Conservation (phyloP, 1,140 invertebrate genomes). For the Parasteatoda tepidariorum region DNA sequence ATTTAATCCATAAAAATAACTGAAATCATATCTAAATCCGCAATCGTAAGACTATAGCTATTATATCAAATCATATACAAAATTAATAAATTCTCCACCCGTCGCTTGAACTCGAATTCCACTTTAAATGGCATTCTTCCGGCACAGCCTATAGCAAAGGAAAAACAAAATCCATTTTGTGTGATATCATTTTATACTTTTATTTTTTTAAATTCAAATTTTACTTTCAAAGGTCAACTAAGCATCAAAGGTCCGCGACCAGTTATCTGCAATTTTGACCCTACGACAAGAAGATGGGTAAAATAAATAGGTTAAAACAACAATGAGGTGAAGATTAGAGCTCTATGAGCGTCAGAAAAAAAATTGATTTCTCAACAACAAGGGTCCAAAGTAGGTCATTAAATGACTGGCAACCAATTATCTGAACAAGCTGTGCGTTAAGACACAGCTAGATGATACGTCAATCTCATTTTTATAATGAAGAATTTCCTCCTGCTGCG, state of each 20-base stretch:
- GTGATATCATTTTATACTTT: background rate
- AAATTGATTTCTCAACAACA: background rate
- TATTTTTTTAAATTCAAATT: background rate
- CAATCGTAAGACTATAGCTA: no score
- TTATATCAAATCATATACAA: no score
- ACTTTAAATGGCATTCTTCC: no score
- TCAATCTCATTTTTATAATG: background rate
- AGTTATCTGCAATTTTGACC: conserved; percentile 1
- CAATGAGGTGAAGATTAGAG: conserved; percentile 7
- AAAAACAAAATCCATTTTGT: no score
- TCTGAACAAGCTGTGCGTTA: background rate
- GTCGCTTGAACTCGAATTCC: no score
- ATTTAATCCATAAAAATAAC: no score
- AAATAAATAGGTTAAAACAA: conserved; percentile 22
- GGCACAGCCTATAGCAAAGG: no score
- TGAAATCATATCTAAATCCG: no score
- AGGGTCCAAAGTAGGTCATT: background rate
- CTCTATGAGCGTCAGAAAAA: background rate
- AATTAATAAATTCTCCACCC: no score
- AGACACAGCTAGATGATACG: background rate
- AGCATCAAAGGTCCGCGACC: conserved; percentile 21
- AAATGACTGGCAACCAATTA: background rate
- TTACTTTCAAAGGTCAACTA: background rate
- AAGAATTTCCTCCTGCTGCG: background rate
- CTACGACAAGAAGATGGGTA: background rate